Evolutionary conservation across 2,888 invertebrate species (phyloP).

Genomic region (Cantharis nigra): DNA sequence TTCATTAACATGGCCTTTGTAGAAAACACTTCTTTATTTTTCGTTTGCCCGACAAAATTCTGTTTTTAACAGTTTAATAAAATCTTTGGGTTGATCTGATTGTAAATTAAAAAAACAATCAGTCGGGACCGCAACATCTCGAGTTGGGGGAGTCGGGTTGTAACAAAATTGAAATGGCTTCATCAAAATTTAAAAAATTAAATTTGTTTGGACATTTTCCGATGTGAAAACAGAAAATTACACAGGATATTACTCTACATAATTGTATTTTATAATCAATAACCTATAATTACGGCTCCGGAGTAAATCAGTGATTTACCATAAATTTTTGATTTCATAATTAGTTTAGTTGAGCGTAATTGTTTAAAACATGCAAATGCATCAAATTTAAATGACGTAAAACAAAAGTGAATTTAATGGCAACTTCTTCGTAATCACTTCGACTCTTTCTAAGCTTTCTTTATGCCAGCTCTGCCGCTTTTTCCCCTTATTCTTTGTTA

Average conservation of each 20-base stretch:
- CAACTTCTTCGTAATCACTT: conserved; percentile 22
- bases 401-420: conserved; percentile 15
- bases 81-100: background rate
- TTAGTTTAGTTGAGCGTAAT: background rate
- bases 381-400: conserved; percentile 8
- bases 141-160: background rate
- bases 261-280: conserved; percentile 12
- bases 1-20: background rate
- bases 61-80: background rate
- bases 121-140: background rate
- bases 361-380: background rate
- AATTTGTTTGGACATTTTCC: background rate
- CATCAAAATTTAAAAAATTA: background rate
- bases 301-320: background rate
- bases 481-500: conserved; percentile 43
- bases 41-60: background rate
- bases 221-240: background rate
- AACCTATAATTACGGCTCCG: conserved; percentile 5
- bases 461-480: conserved; percentile 22
- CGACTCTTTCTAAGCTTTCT: conserved; percentile 16
- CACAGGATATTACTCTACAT: background rate
- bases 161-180: background rate
- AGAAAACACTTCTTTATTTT: background rate
- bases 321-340: background rate
- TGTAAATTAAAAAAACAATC: background rate